phyloP scores from a whole-genome alignment of 1,140 invertebrate genomes.

The Doryteuthis pealeii region DNA sequence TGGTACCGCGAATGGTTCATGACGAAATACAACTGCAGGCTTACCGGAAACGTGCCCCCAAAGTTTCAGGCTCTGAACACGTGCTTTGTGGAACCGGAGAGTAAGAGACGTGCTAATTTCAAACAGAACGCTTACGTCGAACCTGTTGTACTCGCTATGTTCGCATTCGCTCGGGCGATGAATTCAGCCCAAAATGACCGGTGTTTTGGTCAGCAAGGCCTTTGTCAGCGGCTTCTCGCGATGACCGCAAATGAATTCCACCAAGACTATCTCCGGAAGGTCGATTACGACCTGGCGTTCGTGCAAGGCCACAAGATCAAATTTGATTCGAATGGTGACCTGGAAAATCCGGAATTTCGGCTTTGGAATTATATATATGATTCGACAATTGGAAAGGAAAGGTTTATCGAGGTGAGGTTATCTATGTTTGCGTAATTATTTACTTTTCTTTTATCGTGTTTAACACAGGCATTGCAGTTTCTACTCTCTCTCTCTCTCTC shows the following conservation, averaged over 20 bases:
- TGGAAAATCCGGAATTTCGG: conserved; percentile 25
- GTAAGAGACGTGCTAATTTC: conserved; percentile 19
- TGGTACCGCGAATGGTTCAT: conserved; percentile 61
- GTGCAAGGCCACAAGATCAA: conserved; percentile 25
- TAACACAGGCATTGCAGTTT: no score
- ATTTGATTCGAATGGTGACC: conserved; percentile 47
- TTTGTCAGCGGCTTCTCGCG: conserved; percentile 23
- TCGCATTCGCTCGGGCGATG: conserved; percentile 41
- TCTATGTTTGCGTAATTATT: no score
- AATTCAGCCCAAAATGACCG: conserved; percentile 23
- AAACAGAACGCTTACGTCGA: conserved; percentile 34
- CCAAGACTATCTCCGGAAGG: conserved; percentile 18
- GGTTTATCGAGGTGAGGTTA: conserved; percentile 35
- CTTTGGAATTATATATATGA: conserved; percentile 43
- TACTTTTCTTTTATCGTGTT: no score
- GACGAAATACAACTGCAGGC: conserved; percentile 33
- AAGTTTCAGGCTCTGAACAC: conserved; percentile 5
- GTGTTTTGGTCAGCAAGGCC: conserved; percentile 24
- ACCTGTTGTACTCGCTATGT: conserved; percentile 40
- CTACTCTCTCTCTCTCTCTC: no score
- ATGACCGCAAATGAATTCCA: conserved; percentile 32
- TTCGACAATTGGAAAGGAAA: conserved; percentile 3
- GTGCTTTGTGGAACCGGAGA: conserved; percentile 16
- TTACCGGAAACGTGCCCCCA: conserved; percentile 22
- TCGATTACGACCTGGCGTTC: conserved; percentile 36